A percentile compares a stretch with the other conserved stretches of the same genome.
Evolutionary conservation across 2,888 invertebrate genomes (phyloP).

Genomic region (Brachypalpus laphriformis): DNA sequence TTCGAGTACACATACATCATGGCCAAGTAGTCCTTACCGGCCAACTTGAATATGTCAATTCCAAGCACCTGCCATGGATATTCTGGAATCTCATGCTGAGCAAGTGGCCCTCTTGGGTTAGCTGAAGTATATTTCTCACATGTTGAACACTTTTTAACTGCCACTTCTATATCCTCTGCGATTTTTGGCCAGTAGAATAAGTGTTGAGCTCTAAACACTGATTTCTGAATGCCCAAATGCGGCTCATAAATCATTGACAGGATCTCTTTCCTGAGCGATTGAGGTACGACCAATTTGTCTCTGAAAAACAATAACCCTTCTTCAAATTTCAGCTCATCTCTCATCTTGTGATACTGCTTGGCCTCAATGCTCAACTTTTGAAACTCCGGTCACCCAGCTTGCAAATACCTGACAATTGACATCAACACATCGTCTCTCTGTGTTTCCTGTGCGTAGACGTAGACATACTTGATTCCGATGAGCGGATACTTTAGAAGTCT

Average conservation of each 20-base stretch:
- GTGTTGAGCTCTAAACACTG: constrained; percentile 1
- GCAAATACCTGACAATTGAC: background rate
- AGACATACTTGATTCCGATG: too few relatives aligned
- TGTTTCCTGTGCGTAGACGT: too few relatives aligned
- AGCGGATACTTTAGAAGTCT: too few relatives aligned
- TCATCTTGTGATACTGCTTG: constrained; percentile 21
- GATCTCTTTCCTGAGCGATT: background rate
- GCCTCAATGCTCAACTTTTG: background rate
- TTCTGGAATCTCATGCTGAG: constrained; percentile 11
- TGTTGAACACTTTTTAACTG: background rate
- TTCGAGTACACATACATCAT: constrained; percentile 16
- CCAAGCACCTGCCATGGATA: constrained; percentile 14
- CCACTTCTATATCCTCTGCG: constrained; percentile 11
- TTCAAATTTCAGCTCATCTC: constrained; percentile 15
- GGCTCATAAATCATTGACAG: constrained; percentile 15
- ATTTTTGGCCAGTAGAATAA: constrained; percentile 35
- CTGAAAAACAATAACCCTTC: constrained; percentile 16
- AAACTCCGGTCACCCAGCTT: constrained; percentile 5
- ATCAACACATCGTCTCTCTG: background rate
- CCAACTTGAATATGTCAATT: constrained; percentile 23
- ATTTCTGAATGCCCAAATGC: constrained; percentile 31
- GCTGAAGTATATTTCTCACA: constrained; percentile 30
- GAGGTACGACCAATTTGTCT: constrained; percentile 15
- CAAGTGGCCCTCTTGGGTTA: too few relatives aligned
- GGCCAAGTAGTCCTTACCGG: constrained; percentile 2